phyloP scores from a whole-genome alignment of 2,888 invertebrate genomes.

The Bimastos eiseni region DNA sequence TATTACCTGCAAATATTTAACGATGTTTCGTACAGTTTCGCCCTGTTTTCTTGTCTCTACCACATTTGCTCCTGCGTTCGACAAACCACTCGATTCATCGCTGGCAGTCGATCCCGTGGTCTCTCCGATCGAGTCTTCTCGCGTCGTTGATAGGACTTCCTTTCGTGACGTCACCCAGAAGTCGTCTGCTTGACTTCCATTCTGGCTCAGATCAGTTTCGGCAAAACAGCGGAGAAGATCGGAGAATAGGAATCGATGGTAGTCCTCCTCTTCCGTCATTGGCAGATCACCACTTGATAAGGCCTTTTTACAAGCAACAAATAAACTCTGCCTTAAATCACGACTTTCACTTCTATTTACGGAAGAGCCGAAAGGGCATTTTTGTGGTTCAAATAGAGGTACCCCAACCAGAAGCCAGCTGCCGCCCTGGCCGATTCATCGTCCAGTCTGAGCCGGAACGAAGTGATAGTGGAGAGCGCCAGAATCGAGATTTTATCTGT shows the following conservation, averaged over 20 bases:
- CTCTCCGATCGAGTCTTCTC: slow-evolving; percentile 44
- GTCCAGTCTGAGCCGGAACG: too few species aligned
- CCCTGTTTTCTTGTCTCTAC: slow-evolving; percentile 42
- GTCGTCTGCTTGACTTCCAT: slow-evolving; percentile 24
- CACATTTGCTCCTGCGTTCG: slow-evolving; percentile 39
- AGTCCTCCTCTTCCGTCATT: slow-evolving; percentile 37
- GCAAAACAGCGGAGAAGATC: slow-evolving; percentile 41
- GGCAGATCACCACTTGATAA: slow-evolving; percentile 37
- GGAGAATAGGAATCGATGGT: slow-evolving; percentile 39
- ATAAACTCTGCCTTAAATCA: not conserved
- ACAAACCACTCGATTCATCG: slow-evolving; percentile 39
- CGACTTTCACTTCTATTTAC: not conserved
- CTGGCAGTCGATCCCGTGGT: slow-evolving; percentile 39
- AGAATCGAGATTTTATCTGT: too few species aligned
- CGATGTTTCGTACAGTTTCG: slow-evolving; percentile 40
- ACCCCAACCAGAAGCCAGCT: too few species aligned
- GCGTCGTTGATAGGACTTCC: slow-evolving; percentile 36
- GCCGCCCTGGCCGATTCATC: too few species aligned
- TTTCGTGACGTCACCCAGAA: slow-evolving; percentile 34
- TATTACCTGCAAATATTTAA: slow-evolving; percentile 43
- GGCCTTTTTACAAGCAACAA: not conserved
- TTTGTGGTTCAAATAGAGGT: too few species aligned
- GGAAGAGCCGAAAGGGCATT: too few species aligned
- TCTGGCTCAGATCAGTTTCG: slow-evolving; percentile 22
- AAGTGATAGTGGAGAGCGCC: too few species aligned